These are phyloP conservation scores for Elephantulus edwardii DNA, from an alignment of 2,113 vertebrate species.

Conservation along the genomic window DNA sequence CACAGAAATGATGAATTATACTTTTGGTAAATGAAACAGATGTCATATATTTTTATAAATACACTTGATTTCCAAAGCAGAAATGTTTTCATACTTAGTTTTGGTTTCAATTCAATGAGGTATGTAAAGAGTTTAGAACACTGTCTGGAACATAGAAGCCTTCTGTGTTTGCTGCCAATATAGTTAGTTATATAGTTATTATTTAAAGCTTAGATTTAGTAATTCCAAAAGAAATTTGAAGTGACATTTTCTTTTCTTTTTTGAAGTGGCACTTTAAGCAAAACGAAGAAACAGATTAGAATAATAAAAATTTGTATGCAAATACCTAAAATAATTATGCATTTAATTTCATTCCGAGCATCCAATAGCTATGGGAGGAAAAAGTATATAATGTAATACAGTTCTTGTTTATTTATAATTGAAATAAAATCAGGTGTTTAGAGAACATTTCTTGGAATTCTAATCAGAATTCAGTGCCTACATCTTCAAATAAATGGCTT, in stretches of 20 bases:
- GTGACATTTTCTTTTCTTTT: too few relatives aligned
- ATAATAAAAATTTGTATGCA: background rate
- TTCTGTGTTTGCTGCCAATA: background rate
- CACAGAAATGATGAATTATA: conserved; percentile 37
- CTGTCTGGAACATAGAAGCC: background rate
- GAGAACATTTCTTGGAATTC: conserved; percentile 23
- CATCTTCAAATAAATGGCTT: background rate
- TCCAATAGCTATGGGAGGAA: background rate
- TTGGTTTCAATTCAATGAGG: background rate
- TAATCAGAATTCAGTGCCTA: background rate
- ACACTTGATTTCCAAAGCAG: conserved; percentile 29
- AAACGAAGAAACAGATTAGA: background rate
- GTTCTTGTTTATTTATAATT: conserved; percentile 1
- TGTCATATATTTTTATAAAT: conserved; percentile 55
- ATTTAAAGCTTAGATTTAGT: conserved; percentile 1
- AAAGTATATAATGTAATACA: background rate
- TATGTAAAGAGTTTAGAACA: background rate
- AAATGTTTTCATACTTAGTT: conserved; percentile 24
- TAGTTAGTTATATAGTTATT: too few relatives aligned
- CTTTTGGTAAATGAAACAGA: conserved; percentile 18
- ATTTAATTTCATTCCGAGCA: conserved; percentile 13
- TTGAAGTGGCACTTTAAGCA: conserved; percentile 17
- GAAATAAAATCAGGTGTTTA: background rate
- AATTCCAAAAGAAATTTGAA: background rate
- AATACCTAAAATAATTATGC: background rate